Conservation (phyloP, 2,888 invertebrate species). For the Xanthia togata region DNA sequence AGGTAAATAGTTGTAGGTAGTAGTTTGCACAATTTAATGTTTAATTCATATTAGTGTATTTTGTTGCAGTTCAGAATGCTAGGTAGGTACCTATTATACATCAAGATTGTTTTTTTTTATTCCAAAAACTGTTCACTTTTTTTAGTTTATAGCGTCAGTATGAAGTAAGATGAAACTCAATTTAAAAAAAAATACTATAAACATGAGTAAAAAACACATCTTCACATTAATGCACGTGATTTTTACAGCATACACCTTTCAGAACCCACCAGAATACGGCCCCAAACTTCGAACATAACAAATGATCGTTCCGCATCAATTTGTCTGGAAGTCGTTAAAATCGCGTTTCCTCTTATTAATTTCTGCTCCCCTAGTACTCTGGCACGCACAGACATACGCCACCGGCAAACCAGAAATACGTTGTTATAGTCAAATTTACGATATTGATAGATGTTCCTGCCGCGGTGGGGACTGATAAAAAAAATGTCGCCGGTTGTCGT, state of each 20-base stretch:
- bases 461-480: conserved; percentile 68
- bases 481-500: conserved; percentile 62
- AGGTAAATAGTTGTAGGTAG: not conserved
- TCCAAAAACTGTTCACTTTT: not conserved
- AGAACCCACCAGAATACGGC: conserved; percentile 72
- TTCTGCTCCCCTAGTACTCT: conserved; percentile 79
- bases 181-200: not conserved
- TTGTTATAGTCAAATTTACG: conserved; percentile 80
- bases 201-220: not conserved
- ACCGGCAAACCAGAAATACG: conserved; percentile 77
- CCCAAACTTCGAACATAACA: conserved; percentile 79
- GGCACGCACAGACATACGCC: conserved; percentile 76
- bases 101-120: too few species aligned
- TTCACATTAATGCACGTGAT: not conserved
- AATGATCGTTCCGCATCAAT: conserved; percentile 86
- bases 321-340: conserved; percentile 86
- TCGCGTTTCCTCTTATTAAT: conserved; percentile 87
- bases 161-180: not conserved
- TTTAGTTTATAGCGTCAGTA: too few species aligned
- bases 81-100: not conserved
- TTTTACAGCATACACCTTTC: conserved; percentile 5
- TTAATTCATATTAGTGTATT: not conserved
- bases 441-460: conserved; percentile 77
- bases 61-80: not conserved
- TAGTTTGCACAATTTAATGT: not conserved